Evolutionary conservation across 2,113 vertebrate genomes (phyloP).

Genomic region (Nyctibius bracteatus): DNA sequence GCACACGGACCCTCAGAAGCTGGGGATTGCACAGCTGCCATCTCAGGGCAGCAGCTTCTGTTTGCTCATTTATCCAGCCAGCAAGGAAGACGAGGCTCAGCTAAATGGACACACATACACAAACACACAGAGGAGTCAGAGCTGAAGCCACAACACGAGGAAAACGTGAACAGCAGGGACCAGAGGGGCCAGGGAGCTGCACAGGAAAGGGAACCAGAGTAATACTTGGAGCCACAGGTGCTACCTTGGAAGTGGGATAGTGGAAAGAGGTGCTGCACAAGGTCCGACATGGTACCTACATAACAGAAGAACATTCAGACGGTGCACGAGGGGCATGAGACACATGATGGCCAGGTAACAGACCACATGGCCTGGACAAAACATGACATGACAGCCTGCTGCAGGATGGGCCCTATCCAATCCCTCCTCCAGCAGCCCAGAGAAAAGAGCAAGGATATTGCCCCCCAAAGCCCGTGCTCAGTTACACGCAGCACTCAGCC

Average conservation of each 20-base stretch:
- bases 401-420: neutral
- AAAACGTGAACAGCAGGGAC: conserved; percentile 31
- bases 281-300: conserved; percentile 84
- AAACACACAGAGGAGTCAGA: neutral
- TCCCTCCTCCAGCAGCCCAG: neutral
- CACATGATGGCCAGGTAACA: neutral
- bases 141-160: conserved; percentile 47
- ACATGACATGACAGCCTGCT: neutral
- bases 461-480: neutral
- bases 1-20: neutral
- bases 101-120: neutral
- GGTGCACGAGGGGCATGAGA: neutral
- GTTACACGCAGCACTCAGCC: neutral
- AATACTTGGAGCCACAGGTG: conserved; percentile 18
- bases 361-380: neutral
- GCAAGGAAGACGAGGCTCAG: neutral
- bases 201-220: neutral
- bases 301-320: conserved; percentile 71
- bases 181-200: neutral
- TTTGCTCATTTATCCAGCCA: conserved; percentile 20
- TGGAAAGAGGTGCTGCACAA: conserved; percentile 83
- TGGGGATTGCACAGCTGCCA: neutral
- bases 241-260: conserved; percentile 85
- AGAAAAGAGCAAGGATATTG: neutral
- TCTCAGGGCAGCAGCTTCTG: neutral